Evolutionary conservation across 92 coral and sea anemone species (phyloP).

Genomic region (Zoanthus gigantus): DNA sequence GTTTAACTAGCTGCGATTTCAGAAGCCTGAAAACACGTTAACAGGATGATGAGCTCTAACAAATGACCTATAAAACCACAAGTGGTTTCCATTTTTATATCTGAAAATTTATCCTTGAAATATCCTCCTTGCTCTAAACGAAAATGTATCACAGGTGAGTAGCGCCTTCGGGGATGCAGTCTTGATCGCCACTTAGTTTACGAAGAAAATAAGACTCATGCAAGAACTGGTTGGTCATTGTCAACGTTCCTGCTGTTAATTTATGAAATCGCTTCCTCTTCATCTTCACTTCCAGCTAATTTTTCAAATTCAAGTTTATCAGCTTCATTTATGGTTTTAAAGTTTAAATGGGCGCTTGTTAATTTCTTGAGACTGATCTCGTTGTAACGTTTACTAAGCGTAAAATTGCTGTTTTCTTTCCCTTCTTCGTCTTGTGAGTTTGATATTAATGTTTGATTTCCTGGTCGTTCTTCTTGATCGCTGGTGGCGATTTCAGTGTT

Average conservation of each 20-base stretch:
- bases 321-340: background rate
- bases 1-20: no score
- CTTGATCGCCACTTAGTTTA: no score
- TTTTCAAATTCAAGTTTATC: background rate
- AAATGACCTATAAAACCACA: no score
- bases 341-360: background rate
- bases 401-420: background rate
- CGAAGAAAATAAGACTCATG: background rate
- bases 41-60: no score
- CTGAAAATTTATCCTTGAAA: no score
- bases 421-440: slow-evolving; percentile 13
- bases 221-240: background rate
- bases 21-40: no score
- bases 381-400: background rate
- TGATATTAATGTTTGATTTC: background rate
- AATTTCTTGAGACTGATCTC: background rate
- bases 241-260: background rate
- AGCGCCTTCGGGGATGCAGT: no score
- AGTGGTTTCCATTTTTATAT: no score
- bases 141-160: no score
- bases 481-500: slow-evolving; percentile 30
- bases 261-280: background rate
- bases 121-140: no score
- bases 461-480: slow-evolving; percentile 20
- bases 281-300: background rate